Evolutionary conservation across 2,888 invertebrate genomes (phyloP), one percentile per base, ranked within the genome.

Genomic region (Lasioglossum calceatum): DNA sequence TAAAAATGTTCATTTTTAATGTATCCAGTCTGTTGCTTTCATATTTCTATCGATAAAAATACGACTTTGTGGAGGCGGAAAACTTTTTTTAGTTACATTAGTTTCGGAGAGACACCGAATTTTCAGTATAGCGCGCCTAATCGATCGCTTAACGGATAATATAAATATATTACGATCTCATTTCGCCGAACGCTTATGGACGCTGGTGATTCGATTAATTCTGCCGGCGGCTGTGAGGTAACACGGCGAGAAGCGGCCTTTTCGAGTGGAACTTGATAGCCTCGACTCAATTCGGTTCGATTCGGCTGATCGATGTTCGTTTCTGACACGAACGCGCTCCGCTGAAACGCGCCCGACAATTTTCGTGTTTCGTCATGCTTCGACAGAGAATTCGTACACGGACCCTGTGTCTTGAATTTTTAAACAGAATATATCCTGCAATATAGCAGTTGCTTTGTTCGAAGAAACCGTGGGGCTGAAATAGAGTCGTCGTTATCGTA

Each of bases 261-360:
- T 83, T 86, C 76, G 54, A 77, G 79, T 47, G 72, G 81, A 91
- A 92, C 87, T 88, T 87, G 92, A 90, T 91, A 88, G 80, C 92
- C 92, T 92, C 90, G 91, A 88, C 91, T 91, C 89, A 84, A 87
- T 87, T 87, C 77, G 44, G 81, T 80, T 82, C 72, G 74, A 84
- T 87, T 87, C 75, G 76, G 75, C 64, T 79, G 82, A 87, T 81
- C 61, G 81, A 84, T 82, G 77, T 36, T 61, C 42, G 47, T 14
- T 80, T 72, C 78, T 73, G 74, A 70, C 73, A 42, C 47, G 64
- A 75, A 54, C 39, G 19, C 36, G 67, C 16, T 70, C 36, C 27
- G 16, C 71, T 71, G 42, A 50, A n/a, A 23, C 50, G 61, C 32
- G 61, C 32, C 64, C 12, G 39, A 64, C 23, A 73, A 50, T 36